Evolutionary conservation across 1,140 invertebrate genomes (phyloP).

Genomic region (Pomacea maculata): DNA sequence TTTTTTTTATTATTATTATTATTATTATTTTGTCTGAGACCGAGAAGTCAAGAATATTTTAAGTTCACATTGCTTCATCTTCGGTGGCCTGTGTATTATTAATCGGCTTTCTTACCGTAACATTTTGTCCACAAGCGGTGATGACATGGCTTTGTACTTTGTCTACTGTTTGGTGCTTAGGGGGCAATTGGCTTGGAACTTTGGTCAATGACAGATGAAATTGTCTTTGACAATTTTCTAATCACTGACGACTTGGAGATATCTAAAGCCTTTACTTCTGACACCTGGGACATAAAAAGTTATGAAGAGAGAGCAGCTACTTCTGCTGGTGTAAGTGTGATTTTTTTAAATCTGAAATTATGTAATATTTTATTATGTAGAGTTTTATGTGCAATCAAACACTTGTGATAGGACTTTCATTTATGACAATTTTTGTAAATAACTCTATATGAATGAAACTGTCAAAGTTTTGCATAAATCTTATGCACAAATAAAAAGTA

Average conservation of each 20-base stretch:
- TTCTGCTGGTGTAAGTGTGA: slow-evolving; percentile 44
- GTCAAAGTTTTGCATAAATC: too few relatives aligned
- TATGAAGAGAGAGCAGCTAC: slow-evolving; percentile 67
- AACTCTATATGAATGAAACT: too few relatives aligned
- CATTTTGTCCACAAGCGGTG: neutral
- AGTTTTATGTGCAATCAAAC: neutral
- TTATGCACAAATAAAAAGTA: too few relatives aligned
- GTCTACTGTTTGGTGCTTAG: slow-evolving; percentile 68
- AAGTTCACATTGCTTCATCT: too few relatives aligned
- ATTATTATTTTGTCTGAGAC: too few relatives aligned
- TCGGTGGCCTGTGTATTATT: too few relatives aligned
- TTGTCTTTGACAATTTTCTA: slow-evolving; percentile 91
- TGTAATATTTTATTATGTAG: neutral
- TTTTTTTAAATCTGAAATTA: neutral
- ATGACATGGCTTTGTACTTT: neutral
- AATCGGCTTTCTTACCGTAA: too few relatives aligned
- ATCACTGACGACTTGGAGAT: slow-evolving; percentile 86
- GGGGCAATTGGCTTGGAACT: slow-evolving; percentile 93
- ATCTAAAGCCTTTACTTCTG: slow-evolving; percentile 81
- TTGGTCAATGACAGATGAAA: slow-evolving; percentile 96
- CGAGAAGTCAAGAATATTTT: too few relatives aligned
- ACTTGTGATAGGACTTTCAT: too few relatives aligned
- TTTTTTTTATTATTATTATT: too few relatives aligned
- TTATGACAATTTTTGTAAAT: too few relatives aligned
- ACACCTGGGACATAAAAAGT: slow-evolving; percentile 87